A percentile compares a stretch with the other conserved stretches of the same genome.
Conservation (phyloP, 2,797 vertebrate genomes). For the Champsocephalus gunnari region DNA sequence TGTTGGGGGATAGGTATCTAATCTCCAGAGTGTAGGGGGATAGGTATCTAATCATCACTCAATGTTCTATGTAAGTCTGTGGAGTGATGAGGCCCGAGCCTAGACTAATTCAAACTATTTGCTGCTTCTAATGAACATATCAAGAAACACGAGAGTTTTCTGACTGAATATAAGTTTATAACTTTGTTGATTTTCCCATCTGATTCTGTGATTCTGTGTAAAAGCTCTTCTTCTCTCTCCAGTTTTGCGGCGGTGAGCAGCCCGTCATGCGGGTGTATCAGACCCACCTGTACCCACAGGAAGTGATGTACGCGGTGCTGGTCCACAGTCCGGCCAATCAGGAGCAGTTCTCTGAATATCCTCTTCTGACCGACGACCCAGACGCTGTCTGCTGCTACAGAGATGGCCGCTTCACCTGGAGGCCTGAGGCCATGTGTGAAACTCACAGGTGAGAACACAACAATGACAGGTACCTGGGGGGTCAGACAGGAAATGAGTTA, state of each 20-base stretch:
- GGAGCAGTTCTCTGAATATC: background rate
- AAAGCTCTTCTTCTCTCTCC: background rate
- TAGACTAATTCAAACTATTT: too few relatives aligned
- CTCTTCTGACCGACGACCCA: constrained; percentile 30
- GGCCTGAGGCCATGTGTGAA: background rate
- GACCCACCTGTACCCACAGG: background rate
- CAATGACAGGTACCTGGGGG: too few relatives aligned
- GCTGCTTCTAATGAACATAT: too few relatives aligned
- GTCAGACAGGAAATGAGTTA: too few relatives aligned
- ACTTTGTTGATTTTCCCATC: too few relatives aligned
- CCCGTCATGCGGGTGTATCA: background rate
- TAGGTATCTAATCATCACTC: too few relatives aligned
- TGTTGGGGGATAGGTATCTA: too few relatives aligned
- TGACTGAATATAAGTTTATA: background rate
- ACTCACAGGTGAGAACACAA: background rate
- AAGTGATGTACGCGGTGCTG: constrained; percentile 49
- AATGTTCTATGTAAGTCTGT: too few relatives aligned
- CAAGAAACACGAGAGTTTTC: too few relatives aligned
- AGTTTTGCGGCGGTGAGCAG: fast-evolving
- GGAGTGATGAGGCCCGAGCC: too few relatives aligned
- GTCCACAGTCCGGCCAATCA: constrained; percentile 29
- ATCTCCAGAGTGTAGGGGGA: too few relatives aligned
- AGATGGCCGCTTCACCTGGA: background rate
- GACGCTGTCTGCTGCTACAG: background rate
- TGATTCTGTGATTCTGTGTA: too few relatives aligned